These are phyloP conservation scores for Amphimedon queenslandica DNA, from an alignment of 37 sponge, comb jelly and placozoan species.

Conservation along the genomic window DNA sequence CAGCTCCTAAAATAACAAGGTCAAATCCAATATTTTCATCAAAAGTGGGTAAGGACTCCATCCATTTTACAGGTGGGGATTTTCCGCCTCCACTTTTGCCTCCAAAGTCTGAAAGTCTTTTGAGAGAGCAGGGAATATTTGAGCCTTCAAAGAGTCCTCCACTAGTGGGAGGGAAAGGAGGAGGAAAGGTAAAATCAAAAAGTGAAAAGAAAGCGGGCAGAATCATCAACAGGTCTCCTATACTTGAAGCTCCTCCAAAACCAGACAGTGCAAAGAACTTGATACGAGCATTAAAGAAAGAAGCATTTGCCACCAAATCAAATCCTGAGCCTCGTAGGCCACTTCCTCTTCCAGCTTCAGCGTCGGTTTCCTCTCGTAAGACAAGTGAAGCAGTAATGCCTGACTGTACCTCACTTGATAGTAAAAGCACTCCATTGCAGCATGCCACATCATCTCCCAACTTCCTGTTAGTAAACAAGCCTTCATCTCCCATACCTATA, in stretches of 20 bases:
- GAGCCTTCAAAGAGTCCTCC: background rate
- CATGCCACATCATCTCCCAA: background rate
- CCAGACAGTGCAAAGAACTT: background rate
- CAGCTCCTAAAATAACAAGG: background rate
- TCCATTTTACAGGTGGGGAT: background rate
- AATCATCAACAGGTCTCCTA: background rate
- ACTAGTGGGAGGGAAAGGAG: background rate
- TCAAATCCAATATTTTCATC: background rate
- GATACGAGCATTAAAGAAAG: background rate
- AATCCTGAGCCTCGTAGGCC: background rate
- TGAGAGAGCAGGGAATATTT: conserved; percentile 36
- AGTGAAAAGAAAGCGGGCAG: background rate
- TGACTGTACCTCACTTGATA: background rate
- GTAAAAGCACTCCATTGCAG: background rate
- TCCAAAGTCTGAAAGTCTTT: conserved; percentile 32
- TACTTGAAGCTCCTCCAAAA: background rate
- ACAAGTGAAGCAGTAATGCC: background rate
- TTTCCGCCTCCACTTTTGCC: conserved; percentile 24
- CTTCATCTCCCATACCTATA: background rate
- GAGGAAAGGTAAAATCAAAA: background rate
- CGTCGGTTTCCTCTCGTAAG: background rate
- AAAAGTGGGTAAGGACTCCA: background rate
- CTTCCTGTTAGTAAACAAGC: background rate
- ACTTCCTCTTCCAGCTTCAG: background rate
- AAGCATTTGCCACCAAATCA: background rate